phyloP scores from a whole-genome alignment of 2,113 vertebrate species.

The Scomber colias region DNA sequence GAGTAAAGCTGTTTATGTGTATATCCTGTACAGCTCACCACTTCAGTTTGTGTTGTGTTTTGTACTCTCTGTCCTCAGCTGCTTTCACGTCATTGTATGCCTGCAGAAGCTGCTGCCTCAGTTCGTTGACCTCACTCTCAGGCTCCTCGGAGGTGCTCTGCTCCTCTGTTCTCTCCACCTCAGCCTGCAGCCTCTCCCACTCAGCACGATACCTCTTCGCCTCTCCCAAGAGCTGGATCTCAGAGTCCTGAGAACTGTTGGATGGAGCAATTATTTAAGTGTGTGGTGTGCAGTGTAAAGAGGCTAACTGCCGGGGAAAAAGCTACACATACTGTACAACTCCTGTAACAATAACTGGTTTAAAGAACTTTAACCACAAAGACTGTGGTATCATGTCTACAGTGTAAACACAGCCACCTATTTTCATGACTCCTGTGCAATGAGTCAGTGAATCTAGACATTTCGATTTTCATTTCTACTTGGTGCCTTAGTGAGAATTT shows the following conservation, averaged over 20 bases:
- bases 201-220: conserved; percentile 82
- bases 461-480: conserved; percentile 16
- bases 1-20: background rate
- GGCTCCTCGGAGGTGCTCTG: conserved; percentile 63
- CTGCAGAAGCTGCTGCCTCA: conserved; percentile 74
- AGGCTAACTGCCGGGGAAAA: too few relatives aligned
- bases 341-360: background rate
- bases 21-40: conserved; percentile 58
- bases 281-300: background rate
- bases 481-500: background rate
- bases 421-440: background rate
- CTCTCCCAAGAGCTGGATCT: conserved; percentile 87
- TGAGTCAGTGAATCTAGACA: conserved; percentile 10
- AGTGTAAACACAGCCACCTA: background rate
- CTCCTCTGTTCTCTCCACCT: conserved; percentile 58
- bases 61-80: conserved; percentile 68
- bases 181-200: conserved; percentile 82
- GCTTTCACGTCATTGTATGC: conserved; percentile 69
- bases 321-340: too few relatives aligned
- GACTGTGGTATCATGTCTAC: background rate
- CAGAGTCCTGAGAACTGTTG: conserved; percentile 89
- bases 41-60: conserved; percentile 61
- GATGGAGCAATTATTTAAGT: conserved; percentile 13
- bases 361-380: too few relatives aligned
- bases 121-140: conserved; percentile 71